phyloP scores from a whole-genome alignment of 1,140 invertebrate species.

The Bacillus rossius region DNA sequence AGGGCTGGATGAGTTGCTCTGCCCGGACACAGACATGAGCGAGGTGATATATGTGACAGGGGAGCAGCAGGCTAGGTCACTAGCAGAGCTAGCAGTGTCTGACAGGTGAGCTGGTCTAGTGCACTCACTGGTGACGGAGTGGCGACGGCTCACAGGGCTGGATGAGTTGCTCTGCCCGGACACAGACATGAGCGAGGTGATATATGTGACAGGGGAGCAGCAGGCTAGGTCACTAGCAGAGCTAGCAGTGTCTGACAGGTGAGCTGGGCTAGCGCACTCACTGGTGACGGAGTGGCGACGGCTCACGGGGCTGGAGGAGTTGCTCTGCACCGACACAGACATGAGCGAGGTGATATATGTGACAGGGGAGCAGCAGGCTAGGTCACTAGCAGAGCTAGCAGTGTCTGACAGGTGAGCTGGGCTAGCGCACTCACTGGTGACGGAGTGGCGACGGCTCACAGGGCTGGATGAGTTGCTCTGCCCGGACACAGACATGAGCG shows the following conservation, averaged over 20 bases:
- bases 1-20: slow-evolving; percentile 72
- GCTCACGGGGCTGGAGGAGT: slow-evolving; percentile 68
- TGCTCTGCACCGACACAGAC: slow-evolving; percentile 67
- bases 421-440: slow-evolving; percentile 72
- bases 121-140: slow-evolving; percentile 75
- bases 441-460: slow-evolving; percentile 69
- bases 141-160: slow-evolving; percentile 68
- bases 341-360: too few relatives aligned
- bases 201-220: too few relatives aligned
- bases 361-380: too few relatives aligned
- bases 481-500: slow-evolving; percentile 67
- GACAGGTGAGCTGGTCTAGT: too few relatives aligned
- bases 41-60: too few relatives aligned
- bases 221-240: too few relatives aligned
- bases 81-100: too few relatives aligned
- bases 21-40: slow-evolving; percentile 67
- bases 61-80: too few relatives aligned
- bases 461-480: slow-evolving; percentile 73
- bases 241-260: too few relatives aligned
- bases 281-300: slow-evolving; percentile 76
- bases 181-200: slow-evolving; percentile 68
- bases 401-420: too few relatives aligned
- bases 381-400: too few relatives aligned
- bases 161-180: slow-evolving; percentile 70
- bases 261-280: too few relatives aligned